Conservation (phyloP, 2,888 invertebrate genomes). For the Amiota mariae region DNA sequence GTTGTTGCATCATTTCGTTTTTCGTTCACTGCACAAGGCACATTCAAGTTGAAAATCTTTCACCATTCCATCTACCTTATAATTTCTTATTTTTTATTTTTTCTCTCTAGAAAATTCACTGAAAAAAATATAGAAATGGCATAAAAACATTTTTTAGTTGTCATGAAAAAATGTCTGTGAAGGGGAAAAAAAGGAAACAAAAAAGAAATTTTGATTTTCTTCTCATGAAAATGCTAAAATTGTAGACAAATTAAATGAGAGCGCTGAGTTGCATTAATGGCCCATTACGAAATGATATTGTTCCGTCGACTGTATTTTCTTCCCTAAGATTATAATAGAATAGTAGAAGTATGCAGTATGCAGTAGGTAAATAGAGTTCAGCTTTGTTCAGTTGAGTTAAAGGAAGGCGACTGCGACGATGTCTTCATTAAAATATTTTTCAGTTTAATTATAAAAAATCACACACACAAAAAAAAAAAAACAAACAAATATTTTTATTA, state of each 20-base stretch:
- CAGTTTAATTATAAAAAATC: neutral
- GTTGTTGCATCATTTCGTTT: constrained; percentile 23
- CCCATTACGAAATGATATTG: constrained; percentile 28
- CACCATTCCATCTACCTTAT: neutral
- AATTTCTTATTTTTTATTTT: neutral
- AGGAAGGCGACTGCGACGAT: neutral
- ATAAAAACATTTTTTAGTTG: neutral
- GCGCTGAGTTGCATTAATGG: constrained; percentile 35
- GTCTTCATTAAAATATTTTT: constrained; percentile 8
- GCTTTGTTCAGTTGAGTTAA: no score
- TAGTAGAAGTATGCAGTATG: no score
- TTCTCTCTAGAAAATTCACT: neutral
- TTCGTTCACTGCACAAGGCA: constrained; percentile 27
- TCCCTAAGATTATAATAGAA: no score
- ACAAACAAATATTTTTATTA: no score
- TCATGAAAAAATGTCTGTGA: neutral
- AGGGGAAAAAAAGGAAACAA: constrained; percentile 4
- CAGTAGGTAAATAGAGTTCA: no score
- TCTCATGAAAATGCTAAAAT: constrained; percentile 56
- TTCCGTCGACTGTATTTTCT: neutral
- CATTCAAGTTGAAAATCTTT: constrained; percentile 18
- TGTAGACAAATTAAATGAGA: constrained; percentile 60
- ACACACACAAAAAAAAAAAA: no score
- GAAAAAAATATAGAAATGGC: neutral
- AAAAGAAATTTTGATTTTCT: constrained; percentile 28